Percentiles rank a stretch among this genome's conserved stretches.
phyloP scores from a whole-genome alignment of 2,797 vertebrate species.

The Ptychadena robeensis region DNA sequence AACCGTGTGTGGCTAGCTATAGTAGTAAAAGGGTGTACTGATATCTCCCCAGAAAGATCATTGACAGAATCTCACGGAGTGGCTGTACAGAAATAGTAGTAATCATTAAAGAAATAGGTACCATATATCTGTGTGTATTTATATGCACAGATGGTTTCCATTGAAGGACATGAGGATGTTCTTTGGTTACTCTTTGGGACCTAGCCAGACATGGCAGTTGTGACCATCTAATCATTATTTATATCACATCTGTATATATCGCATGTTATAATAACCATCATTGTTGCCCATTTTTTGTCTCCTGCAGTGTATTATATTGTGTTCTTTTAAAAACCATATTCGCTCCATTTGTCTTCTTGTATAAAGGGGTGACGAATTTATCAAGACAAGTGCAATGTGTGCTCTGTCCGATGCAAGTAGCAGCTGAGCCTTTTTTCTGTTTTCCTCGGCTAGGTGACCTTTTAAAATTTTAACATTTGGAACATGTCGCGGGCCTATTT shows the following conservation, averaged over 20 bases:
- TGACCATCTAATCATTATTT: neutral
- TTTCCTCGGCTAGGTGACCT: no score
- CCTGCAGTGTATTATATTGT: neutral
- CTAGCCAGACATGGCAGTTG: neutral
- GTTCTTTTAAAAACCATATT: neutral
- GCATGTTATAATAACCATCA: neutral
- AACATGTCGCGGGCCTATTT: no score
- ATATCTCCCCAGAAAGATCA: no score
- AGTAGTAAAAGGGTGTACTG: no score
- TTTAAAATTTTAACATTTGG: no score
- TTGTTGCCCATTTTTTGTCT: neutral
- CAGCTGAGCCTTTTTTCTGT: neutral
- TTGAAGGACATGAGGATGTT: no score
- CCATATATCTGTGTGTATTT: no score
- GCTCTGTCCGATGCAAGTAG: neutral
- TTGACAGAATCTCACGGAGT: no score
- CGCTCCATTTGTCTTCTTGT: neutral
- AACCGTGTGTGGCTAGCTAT: no score
- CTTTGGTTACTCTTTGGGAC: neutral
- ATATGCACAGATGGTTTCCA: no score
- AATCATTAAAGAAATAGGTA: no score
- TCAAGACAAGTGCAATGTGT: neutral
- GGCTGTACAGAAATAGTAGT: no score
- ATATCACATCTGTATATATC: neutral
- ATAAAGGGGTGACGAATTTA: neutral